phyloP scores from a whole-genome alignment of 2,888 invertebrate species.

The Apamea crenata region DNA sequence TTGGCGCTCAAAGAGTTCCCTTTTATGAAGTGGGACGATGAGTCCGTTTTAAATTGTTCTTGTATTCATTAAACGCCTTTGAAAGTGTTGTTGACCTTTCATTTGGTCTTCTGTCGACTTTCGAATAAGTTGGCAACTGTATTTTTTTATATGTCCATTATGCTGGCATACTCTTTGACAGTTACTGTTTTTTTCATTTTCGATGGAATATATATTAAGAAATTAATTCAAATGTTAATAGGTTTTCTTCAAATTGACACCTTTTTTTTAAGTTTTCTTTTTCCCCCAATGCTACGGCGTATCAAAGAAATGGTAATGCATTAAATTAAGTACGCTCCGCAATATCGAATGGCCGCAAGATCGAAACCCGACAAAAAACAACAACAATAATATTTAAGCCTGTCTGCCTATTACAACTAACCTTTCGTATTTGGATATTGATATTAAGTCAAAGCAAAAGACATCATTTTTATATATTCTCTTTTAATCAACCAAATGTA shows the following conservation, averaged over 20 bases:
- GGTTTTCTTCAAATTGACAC: not conserved
- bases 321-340: not conserved
- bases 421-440: not conserved
- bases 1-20: conserved; percentile 71
- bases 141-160: conserved; percentile 40
- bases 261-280: too few relatives aligned
- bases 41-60: conserved; percentile 70
- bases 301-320: conserved; percentile 7
- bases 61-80: conserved; percentile 71
- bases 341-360: not conserved
- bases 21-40: conserved; percentile 61
- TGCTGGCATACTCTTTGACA: not conserved
- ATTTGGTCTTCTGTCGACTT: conserved; percentile 64
- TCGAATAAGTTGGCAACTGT: conserved; percentile 50
- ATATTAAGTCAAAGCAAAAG: not conserved
- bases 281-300: not conserved
- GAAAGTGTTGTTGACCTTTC: conserved; percentile 72
- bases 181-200: not conserved
- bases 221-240: conserved; percentile 9
- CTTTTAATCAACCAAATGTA: not conserved
- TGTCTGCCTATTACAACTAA: not conserved
- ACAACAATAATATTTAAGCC: not conserved
- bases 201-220: not conserved
- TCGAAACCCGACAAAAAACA: not conserved
- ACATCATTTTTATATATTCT: not conserved